Conservation (phyloP, 2,113 vertebrate genomes). For the Tenrec ecaudatus region DNA sequence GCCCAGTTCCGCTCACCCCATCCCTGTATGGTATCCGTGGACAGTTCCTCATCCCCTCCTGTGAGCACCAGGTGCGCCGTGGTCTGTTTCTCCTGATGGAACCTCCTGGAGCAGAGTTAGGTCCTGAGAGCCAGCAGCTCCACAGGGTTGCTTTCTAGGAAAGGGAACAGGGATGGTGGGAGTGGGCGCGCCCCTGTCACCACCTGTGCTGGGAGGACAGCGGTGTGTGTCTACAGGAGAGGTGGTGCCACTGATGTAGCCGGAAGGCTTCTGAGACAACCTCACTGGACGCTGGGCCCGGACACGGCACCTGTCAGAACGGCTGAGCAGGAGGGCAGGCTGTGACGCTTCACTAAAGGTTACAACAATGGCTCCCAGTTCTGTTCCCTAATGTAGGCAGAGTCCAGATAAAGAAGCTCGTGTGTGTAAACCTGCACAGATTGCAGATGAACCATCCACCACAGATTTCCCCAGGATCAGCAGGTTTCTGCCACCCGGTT, state of each 20-base stretch:
- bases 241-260: not conserved
- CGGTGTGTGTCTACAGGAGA: too few species aligned
- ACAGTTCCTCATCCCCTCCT: not conserved
- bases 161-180: not conserved
- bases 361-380: not conserved
- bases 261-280: not conserved
- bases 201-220: too few species aligned
- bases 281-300: not conserved
- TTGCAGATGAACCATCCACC: rapidly evolving
- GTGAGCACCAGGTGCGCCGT: not conserved
- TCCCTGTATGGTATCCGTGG: not conserved
- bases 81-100: constrained; percentile 18
- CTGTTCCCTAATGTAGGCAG: not conserved
- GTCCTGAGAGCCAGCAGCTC: not conserved
- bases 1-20: rapidly evolving
- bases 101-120: not conserved
- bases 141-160: not conserved
- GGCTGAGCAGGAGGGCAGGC: rapidly evolving
- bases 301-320: rapidly evolving
- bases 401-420: too few species aligned
- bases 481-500: not conserved
- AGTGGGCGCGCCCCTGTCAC: not conserved
- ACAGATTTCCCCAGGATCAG: not conserved
- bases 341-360: not conserved
- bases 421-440: too few species aligned